phyloP scores from a whole-genome alignment of 2,888 invertebrate genomes.

The Ypsolopha sequella region DNA sequence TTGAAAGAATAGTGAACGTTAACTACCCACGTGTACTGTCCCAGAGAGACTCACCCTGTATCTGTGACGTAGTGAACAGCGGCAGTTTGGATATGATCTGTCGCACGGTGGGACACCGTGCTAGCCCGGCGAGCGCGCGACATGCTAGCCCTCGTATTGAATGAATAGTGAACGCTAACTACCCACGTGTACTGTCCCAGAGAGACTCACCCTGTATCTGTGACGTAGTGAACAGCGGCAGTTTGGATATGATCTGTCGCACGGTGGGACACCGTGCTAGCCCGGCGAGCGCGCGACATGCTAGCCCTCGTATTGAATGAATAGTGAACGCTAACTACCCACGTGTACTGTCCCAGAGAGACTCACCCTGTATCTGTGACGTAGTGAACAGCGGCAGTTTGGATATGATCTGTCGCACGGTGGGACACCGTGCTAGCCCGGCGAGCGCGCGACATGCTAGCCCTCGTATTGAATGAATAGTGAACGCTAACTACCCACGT shows the following conservation, averaged over 20 bases:
- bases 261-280: constrained; percentile 79
- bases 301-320: too few relatives aligned
- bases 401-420: constrained; percentile 87
- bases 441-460: constrained; percentile 94
- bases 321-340: too few relatives aligned
- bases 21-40: too few relatives aligned
- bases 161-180: too few relatives aligned
- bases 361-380: constrained; percentile 66
- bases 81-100: constrained; percentile 97
- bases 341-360: too few relatives aligned
- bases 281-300: too few relatives aligned
- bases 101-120: constrained; percentile 91
- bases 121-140: constrained; percentile 91
- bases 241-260: constrained; percentile 87
- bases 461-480: too few relatives aligned
- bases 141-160: constrained; percentile 79
- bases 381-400: constrained; percentile 85
- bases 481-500: too few relatives aligned
- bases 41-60: constrained; percentile 78
- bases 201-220: too few relatives aligned
- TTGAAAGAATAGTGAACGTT: too few relatives aligned
- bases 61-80: constrained; percentile 91
- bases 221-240: constrained; percentile 79
- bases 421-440: constrained; percentile 89
- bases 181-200: too few relatives aligned